These are phyloP conservation scores for Acrobasis repandana DNA, from an alignment of 2,888 invertebrate genomes.

Conservation along the genomic window DNA sequence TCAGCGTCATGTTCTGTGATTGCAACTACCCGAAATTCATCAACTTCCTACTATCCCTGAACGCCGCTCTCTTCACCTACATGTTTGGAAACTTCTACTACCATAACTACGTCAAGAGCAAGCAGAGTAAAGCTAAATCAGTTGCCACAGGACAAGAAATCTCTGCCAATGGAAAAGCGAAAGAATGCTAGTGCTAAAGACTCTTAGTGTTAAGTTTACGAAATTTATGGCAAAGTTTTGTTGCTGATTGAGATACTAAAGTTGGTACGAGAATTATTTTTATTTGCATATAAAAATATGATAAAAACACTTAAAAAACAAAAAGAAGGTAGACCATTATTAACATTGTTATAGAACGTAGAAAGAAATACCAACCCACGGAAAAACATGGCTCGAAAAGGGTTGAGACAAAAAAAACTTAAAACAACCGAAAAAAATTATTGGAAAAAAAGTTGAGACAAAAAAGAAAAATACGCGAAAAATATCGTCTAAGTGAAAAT, in stretches of 20 bases:
- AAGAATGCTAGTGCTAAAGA: slow-evolving; percentile 59
- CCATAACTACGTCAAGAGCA: slow-evolving; percentile 81
- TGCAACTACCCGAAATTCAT: slow-evolving; percentile 88
- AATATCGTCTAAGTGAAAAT: too few relatives aligned
- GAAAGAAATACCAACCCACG: too few relatives aligned
- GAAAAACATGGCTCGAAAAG: too few relatives aligned
- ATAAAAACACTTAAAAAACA: neutral
- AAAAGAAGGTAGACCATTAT: too few relatives aligned
- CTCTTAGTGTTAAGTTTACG: slow-evolving; percentile 29
- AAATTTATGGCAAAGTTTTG: slow-evolving; percentile 14
- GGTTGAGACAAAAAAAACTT: too few relatives aligned
- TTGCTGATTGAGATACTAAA: neutral
- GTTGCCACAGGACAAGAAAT: neutral
- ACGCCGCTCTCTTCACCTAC: slow-evolving; percentile 88
- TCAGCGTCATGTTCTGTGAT: slow-evolving; percentile 85
- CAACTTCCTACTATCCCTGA: slow-evolving; percentile 85
- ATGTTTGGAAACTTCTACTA: slow-evolving; percentile 91
- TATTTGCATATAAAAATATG: too few relatives aligned
- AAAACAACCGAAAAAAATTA: too few relatives aligned
- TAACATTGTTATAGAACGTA: too few relatives aligned
- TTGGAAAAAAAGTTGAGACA: too few relatives aligned
- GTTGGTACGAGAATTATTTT: too few relatives aligned
- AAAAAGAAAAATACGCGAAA: too few relatives aligned
- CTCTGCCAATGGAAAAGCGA: slow-evolving; percentile 51
- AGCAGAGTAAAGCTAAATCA: slow-evolving; percentile 23